A percentile compares a stretch with the other conserved stretches of the same genome.
Conservation (phyloP, 1,140 invertebrate genomes). For the Charaxes varanes region DNA sequence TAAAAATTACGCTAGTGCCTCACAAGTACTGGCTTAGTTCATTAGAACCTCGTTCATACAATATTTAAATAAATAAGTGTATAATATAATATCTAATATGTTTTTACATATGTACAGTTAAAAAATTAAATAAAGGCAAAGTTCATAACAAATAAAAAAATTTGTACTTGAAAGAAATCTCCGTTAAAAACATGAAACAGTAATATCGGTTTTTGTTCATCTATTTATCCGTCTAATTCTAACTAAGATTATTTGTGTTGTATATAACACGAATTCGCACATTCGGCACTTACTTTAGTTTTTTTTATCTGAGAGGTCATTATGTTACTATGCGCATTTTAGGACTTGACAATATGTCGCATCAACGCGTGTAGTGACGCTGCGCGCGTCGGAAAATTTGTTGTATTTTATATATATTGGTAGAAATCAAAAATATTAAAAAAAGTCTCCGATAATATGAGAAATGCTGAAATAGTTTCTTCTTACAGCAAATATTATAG, state of each 20-base stretch:
- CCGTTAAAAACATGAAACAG: conserved; percentile 53
- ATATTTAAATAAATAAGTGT: conserved; percentile 68
- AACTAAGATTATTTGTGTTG: conserved; percentile 52
- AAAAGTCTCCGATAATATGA: no score
- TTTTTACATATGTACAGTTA: conserved; percentile 72
- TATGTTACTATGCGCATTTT: conserved; percentile 2
- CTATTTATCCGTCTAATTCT: conserved; percentile 50
- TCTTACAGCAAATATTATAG: no score
- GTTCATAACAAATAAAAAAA: conserved; percentile 56
- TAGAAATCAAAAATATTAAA: no score
- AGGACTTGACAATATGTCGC: no score
- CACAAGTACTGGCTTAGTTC: conserved; percentile 28
- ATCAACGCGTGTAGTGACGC: no score
- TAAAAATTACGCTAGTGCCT: conserved; percentile 22
- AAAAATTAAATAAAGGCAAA: conserved; percentile 63
- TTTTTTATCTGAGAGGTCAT: conserved; percentile 5
- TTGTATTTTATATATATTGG: no score
- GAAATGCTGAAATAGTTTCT: no score
- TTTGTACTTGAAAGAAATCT: conserved; percentile 69
- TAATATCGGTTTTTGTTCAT: conserved; percentile 40
- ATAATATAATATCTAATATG: conserved; percentile 67
- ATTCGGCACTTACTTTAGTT: conserved; percentile 22
- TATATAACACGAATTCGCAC: conserved; percentile 30
- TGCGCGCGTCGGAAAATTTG: no score
- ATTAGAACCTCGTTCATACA: conserved; percentile 50